A percentile compares a stretch with the other conserved stretches of the same genome.
phyloP scores from a whole-genome alignment of 2,797 vertebrate genomes.

The Erethizon dorsatum region DNA sequence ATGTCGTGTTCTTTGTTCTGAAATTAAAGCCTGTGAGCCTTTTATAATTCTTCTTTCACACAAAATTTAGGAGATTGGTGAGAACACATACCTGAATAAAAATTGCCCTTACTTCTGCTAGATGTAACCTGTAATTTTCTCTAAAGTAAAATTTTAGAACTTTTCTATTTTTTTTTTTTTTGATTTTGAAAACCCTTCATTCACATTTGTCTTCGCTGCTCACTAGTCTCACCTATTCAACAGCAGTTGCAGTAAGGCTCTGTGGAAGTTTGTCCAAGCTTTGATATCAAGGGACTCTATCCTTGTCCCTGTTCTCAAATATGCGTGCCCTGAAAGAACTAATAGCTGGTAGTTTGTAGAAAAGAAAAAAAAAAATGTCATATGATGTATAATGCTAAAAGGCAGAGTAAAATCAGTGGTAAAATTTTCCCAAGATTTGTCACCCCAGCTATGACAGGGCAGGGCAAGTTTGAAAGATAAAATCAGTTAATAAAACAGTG shows the following conservation, averaged over 20 bases:
- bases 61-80: background rate
- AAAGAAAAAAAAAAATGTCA: constrained; percentile 1
- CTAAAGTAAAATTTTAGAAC: constrained; percentile 50
- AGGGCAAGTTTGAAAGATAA: background rate
- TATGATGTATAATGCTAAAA: constrained; percentile 15
- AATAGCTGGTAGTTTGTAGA: background rate
- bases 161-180: constrained; percentile 52
- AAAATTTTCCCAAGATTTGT: background rate
- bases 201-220: constrained; percentile 25
- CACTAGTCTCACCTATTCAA: background rate
- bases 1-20: constrained; percentile 8
- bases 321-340: background rate
- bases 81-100: constrained; percentile 34
- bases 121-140: constrained; percentile 22
- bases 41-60: constrained; percentile 26
- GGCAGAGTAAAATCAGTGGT: background rate
- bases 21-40: constrained; percentile 1
- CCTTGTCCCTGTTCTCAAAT: constrained; percentile 8
- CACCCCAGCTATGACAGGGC: background rate
- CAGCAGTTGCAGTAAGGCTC: background rate
- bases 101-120: background rate
- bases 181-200: constrained; percentile 17
- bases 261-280: background rate
- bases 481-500: background rate
- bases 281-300: background rate